Conservation (phyloP, 2,888 invertebrate genomes). For the Thereva unica region DNA sequence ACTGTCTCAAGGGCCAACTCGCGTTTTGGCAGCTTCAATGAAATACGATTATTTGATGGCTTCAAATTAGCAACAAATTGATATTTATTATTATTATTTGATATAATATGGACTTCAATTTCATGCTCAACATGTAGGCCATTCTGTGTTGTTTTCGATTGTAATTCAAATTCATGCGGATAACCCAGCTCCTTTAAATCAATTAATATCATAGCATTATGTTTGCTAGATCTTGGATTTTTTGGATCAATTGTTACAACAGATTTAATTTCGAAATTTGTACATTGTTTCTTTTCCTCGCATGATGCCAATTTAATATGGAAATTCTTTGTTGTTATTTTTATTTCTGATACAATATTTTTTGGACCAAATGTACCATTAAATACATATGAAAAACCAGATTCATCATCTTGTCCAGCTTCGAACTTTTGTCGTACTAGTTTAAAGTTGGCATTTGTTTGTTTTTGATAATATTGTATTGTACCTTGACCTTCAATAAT, state of each 20-base stretch:
- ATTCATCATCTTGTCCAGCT: constrained; percentile 64
- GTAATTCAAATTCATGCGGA: constrained; percentile 73
- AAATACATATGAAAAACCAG: constrained; percentile 67
- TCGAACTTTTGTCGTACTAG: constrained; percentile 68
- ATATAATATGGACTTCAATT: constrained; percentile 72
- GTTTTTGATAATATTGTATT: constrained; percentile 70
- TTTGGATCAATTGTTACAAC: constrained; percentile 47
- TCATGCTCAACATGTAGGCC: constrained; percentile 67
- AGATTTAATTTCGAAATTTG: constrained; percentile 65
- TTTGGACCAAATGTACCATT: constrained; percentile 71
- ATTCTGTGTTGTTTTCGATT: constrained; percentile 66
- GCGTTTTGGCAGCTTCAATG: constrained; percentile 70
- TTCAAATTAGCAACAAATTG: constrained; percentile 69
- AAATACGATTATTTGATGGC: constrained; percentile 66
- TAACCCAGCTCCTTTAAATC: constrained; percentile 76
- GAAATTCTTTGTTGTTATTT: constrained; percentile 73
- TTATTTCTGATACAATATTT: constrained; percentile 71
- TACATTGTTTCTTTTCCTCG: constrained; percentile 79
- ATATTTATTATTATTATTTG: constrained; percentile 72
- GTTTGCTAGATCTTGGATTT: constrained; percentile 59
- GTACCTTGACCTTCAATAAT: constrained; percentile 77
- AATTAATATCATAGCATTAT: constrained; percentile 67
- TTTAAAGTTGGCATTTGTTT: constrained; percentile 74
- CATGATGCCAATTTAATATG: constrained; percentile 73
- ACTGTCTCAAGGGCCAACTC: constrained; percentile 67